A percentile compares a stretch with the other conserved stretches of the same genome.
These are phyloP conservation scores for Chiloscyllium plagiosum DNA, from an alignment of 2,113 vertebrate species.

Conservation along the genomic window DNA sequence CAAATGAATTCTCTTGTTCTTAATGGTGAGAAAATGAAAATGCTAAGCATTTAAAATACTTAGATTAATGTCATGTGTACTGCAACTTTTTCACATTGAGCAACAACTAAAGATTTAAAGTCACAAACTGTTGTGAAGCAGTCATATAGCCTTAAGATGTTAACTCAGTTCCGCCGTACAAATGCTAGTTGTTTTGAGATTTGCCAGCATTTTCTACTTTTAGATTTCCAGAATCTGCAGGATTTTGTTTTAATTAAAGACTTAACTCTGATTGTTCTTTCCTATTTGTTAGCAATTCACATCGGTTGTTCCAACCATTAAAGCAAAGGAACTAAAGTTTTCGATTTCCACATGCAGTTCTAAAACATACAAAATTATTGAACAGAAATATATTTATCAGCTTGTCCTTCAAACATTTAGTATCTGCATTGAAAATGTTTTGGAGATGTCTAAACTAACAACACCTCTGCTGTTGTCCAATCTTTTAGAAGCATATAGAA, in stretches of 20 bases:
- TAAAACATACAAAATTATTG: background rate
- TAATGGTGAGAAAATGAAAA: background rate
- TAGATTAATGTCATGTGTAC: background rate
- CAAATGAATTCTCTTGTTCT: background rate
- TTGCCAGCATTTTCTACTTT: too few species aligned
- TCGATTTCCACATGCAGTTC: background rate
- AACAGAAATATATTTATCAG: background rate
- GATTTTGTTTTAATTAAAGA: too few species aligned
- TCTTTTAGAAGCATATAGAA: too few species aligned
- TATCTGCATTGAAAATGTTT: too few species aligned
- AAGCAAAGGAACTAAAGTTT: background rate
- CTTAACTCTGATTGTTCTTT: background rate
- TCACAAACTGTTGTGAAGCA: too few species aligned
- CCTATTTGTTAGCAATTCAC: background rate
- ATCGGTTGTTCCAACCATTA: background rate
- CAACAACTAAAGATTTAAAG: background rate
- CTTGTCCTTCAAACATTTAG: background rate
- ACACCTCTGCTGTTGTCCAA: too few species aligned
- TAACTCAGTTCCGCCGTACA: too few species aligned
- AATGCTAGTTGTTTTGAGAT: too few species aligned
- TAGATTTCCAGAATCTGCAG: too few species aligned
- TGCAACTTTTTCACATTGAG: background rate
- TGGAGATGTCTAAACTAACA: too few species aligned
- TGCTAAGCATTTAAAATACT: background rate
- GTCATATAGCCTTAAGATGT: too few species aligned